phyloP scores from a whole-genome alignment of 37 sponge, comb jelly and placozoan species.

The Lycopodina hypogea region DNA sequence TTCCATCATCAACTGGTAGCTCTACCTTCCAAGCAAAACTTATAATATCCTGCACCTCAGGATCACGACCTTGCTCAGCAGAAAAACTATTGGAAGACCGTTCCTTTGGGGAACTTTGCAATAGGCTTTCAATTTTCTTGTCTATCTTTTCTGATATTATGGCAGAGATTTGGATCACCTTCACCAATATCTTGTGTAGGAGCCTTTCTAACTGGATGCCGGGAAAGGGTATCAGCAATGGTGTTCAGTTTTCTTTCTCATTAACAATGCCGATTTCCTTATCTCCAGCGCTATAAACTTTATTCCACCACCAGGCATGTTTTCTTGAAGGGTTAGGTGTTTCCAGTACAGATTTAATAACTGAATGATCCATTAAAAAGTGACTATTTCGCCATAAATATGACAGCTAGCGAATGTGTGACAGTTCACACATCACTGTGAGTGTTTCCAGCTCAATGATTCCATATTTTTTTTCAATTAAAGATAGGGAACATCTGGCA shows the following conservation, averaged over 20 bases:
- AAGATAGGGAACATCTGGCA: neutral
- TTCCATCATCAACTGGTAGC: constrained; percentile 3
- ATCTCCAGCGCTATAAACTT: neutral
- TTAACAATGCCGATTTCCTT: neutral
- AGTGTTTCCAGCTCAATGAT: neutral
- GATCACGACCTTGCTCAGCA: neutral
- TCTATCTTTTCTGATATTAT: neutral
- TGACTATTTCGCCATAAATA: neutral
- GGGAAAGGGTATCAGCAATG: neutral
- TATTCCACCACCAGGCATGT: neutral
- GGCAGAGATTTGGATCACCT: neutral
- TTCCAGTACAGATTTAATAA: neutral
- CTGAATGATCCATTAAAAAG: neutral
- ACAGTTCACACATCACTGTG: neutral
- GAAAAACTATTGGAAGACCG: neutral
- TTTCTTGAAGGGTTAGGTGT: neutral
- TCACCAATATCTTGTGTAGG: neutral
- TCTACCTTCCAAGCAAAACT: neutral
- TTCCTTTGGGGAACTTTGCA: neutral
- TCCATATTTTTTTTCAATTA: neutral
- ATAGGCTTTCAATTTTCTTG: neutral
- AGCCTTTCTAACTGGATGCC: neutral
- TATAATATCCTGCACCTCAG: neutral
- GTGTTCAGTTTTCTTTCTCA: neutral
- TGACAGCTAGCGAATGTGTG: neutral